Percentiles rank a stretch among this genome's conserved stretches.
Evolutionary conservation across 2,888 invertebrate species (phyloP).

Genomic region (Drosophila fungiperda): DNA sequence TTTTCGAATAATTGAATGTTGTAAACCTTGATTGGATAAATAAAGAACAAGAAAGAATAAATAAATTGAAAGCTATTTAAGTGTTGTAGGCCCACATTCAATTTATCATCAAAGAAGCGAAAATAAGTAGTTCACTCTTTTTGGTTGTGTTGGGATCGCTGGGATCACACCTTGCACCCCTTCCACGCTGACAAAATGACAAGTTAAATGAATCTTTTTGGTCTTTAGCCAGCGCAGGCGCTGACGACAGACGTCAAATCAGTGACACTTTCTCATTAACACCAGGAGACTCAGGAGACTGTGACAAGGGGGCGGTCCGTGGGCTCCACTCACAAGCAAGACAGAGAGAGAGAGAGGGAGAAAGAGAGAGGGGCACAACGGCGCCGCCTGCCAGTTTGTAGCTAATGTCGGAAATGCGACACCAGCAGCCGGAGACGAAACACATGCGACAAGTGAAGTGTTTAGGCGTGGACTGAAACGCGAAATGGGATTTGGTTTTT

Average conservation of each 20-base stretch:
- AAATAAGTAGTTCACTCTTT: slow-evolving; percentile 23
- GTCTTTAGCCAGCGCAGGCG: slow-evolving; percentile 57
- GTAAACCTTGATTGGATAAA: not conserved
- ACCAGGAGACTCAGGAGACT: slow-evolving; percentile 11
- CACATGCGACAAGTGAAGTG: slow-evolving; percentile 67
- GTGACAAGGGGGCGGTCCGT: slow-evolving; percentile 3
- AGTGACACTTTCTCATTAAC: slow-evolving; percentile 78
- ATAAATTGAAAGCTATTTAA: not conserved
- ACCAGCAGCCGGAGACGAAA: slow-evolving; percentile 44
- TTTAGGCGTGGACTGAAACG: slow-evolving; percentile 60
- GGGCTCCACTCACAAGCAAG: not conserved
- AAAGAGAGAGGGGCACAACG: slow-evolving; percentile 6
- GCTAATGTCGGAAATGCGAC: slow-evolving; percentile 68
- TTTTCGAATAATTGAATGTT: not conserved
- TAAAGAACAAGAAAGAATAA: not conserved
- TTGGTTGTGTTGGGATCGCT: not conserved
- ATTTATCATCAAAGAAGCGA: slow-evolving; percentile 22
- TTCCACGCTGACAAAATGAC: slow-evolving; percentile 49
- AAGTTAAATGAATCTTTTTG: slow-evolving; percentile 62
- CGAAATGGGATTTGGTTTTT: slow-evolving; percentile 15
- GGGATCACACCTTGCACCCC: slow-evolving; percentile 25
- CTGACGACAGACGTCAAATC: slow-evolving; percentile 71
- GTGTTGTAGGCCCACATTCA: slow-evolving; percentile 31
- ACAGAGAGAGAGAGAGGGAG: not conserved
- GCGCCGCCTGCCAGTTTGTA: slow-evolving; percentile 50